Conservation (phyloP, 2,888 invertebrate species). For the Empis livida region DNA sequence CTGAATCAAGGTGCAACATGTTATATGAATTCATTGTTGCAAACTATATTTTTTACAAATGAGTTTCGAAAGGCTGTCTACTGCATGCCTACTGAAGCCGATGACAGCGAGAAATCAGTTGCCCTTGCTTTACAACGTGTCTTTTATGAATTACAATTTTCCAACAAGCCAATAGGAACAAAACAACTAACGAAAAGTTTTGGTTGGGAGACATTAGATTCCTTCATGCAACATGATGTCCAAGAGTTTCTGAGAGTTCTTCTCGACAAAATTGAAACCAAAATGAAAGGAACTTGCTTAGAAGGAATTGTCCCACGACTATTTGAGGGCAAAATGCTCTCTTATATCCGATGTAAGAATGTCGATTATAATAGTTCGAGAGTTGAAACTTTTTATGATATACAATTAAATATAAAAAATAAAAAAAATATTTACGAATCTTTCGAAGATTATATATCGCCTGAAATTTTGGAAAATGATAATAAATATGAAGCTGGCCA, state of each 20-base stretch:
- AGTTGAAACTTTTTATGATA: conserved; percentile 96
- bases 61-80: conserved; percentile 85
- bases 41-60: conserved; percentile 97
- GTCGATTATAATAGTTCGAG: conserved; percentile 92
- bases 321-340: conserved; percentile 98
- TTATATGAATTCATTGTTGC: conserved; percentile 98
- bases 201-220: conserved; percentile 99
- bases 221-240: conserved; percentile 98
- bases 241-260: conserved; percentile 80
- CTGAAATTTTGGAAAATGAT: conserved; percentile 91
- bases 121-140: conserved; percentile 94
- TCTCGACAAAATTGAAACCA: conserved; percentile 93
- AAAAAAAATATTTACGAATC: conserved; percentile 93
- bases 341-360: conserved; percentile 95
- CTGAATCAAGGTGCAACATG: conserved; percentile 99
- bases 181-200: conserved; percentile 98
- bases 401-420: conserved; percentile 96
- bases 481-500: conserved; percentile 99
- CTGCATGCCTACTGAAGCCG: conserved; percentile 98
- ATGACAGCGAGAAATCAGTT: conserved; percentile 79
- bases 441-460: conserved; percentile 91
- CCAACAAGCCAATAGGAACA: conserved; percentile 96
- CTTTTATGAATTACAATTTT: conserved; percentile 95
- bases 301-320: conserved; percentile 95
- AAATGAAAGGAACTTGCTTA: conserved; percentile 98